Percentiles rank a stretch among this genome's conserved stretches.
These are phyloP conservation scores for Halichondria panicea DNA, from an alignment of 37 sponge, comb jelly and placozoan species.

Conservation along the genomic window DNA sequence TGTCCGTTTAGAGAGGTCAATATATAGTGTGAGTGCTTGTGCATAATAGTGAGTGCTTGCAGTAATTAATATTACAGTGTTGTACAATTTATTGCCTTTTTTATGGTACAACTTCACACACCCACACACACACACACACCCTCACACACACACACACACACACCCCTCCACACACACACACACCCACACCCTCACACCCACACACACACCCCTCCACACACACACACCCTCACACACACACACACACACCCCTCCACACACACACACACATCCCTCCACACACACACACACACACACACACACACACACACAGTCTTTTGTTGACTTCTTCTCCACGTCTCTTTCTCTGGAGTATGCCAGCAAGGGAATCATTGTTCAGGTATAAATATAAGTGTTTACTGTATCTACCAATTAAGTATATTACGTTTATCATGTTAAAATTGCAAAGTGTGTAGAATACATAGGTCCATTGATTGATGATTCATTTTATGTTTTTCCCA, in stretches of 20 bases:
- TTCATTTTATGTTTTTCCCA: neutral
- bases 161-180: no score
- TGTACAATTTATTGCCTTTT: neutral
- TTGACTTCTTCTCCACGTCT: slow-evolving; percentile 53
- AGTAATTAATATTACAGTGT: neutral
- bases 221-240: no score
- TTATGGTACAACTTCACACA: no score
- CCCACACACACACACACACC: no score
- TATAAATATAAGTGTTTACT: neutral
- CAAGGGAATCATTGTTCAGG: slow-evolving; percentile 78
- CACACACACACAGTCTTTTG: slow-evolving; percentile 39
- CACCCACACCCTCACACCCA: no score
- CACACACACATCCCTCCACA: no score
- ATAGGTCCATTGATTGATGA: neutral
- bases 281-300: no score
- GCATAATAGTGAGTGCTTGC: neutral
- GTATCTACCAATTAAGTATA: neutral
- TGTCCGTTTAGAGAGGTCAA: neutral
- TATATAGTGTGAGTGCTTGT: neutral
- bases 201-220: no score
- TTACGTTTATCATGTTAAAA: neutral
- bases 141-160: no score
- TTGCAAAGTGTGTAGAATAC: neutral
- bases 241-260: no score
- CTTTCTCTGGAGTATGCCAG: slow-evolving; percentile 52